phyloP scores from a whole-genome alignment of 2,113 vertebrate species.

The Tetrao urogallus region DNA sequence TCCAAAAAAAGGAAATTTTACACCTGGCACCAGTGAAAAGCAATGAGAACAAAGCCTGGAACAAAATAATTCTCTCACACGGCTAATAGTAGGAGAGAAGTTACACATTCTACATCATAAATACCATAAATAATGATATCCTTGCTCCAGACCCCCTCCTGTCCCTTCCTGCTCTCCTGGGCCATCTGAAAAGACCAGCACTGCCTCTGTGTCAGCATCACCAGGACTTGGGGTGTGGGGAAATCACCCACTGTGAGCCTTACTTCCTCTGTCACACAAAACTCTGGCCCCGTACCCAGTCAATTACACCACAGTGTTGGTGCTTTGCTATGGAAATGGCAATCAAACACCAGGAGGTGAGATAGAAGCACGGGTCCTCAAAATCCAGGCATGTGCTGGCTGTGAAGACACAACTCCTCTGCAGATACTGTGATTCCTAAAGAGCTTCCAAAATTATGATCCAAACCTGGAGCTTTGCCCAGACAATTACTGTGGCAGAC shows the following conservation, averaged over 20 bases:
- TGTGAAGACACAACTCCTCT: not conserved
- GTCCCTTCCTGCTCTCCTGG: fast-evolving
- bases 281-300: too few relatives aligned
- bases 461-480: not conserved
- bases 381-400: fast-evolving
- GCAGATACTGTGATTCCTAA: not conserved
- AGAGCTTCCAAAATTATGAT: not conserved
- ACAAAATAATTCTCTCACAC: constrained; percentile 6
- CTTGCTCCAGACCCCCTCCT: not conserved
- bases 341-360: not conserved
- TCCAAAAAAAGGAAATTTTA: not conserved
- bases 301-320: not conserved
- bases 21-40: not conserved
- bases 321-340: not conserved
- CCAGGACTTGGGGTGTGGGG: not conserved
- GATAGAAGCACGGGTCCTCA: fast-evolving
- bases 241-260: fast-evolving
- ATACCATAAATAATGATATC: not conserved
- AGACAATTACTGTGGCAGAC: not conserved
- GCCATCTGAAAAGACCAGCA: not conserved
- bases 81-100: not conserved
- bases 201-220: not conserved
- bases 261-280: too few relatives aligned
- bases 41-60: not conserved
- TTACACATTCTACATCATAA: not conserved